Percentiles rank a stretch among this genome's conserved stretches.
Conservation (phyloP, 2,113 vertebrate species). For the Vulpes ferrilata region DNA sequence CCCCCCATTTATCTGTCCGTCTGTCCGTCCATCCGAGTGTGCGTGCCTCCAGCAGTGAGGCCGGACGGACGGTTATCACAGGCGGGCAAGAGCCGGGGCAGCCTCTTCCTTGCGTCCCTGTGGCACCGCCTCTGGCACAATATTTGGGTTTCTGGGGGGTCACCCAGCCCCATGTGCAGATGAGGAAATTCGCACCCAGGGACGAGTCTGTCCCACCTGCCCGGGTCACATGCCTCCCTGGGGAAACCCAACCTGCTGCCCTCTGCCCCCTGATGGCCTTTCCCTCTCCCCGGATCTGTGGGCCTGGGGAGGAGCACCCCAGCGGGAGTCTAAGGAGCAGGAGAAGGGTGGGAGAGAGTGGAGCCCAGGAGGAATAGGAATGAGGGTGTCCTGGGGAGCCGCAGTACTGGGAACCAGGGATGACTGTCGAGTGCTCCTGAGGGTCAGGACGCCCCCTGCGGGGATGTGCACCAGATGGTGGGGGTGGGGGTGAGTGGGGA, state of each 20-base stretch:
- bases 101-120: not conserved
- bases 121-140: not conserved
- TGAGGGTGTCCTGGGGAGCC: too few relatives aligned
- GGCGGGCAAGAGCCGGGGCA: not conserved
- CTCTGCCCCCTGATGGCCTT: slow-evolving; percentile 61
- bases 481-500: too few relatives aligned
- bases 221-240: not conserved
- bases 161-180: not conserved
- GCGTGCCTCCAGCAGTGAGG: too few relatives aligned
- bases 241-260: not conserved
- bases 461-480: too few relatives aligned
- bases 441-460: too few relatives aligned
- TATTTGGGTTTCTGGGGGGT: not conserved
- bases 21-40: not conserved
- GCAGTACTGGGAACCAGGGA: too few relatives aligned
- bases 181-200: not conserved
- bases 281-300: slow-evolving; percentile 21
- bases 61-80: too few relatives aligned
- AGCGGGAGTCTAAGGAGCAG: not conserved
- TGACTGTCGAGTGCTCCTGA: too few relatives aligned
- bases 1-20: not conserved
- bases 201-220: too few relatives aligned
- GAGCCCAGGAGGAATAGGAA: too few relatives aligned
- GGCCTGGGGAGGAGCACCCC: not conserved
- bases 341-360: not conserved